Base-by-base conservation (phyloP, 2,113 vertebrate species). In the Tetrax tetrax region DNA sequence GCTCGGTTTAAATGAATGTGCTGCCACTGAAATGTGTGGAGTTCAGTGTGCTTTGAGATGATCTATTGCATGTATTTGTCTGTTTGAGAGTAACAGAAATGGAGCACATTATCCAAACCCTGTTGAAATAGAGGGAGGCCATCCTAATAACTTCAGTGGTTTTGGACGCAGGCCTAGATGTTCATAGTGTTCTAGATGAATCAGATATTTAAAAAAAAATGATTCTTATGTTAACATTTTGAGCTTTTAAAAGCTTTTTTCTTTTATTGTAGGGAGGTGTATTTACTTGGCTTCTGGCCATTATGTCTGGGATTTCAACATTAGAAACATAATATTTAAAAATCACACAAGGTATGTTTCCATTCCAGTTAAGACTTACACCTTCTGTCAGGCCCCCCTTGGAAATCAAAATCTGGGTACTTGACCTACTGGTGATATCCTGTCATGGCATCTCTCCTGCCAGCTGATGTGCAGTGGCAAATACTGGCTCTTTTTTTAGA, bases 1-100 rank as follows among this genome's bases (percentile, higher is more conserved):
- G 70, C 59, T 93, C 72, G 91, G 91, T 59, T 91, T 94, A 93
- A 96, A 96, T 85, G 87, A 95, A 93, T 95, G 89, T 91, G 76
- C 95, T 96, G 93, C 78, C 70, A n/a, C 92, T 95, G 96, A 96
- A 94, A 94, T 64, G 95, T 87, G 93, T 96, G 93, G 86, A 78
- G 83, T 75, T 89, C 82, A 83, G 33, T 96, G 95, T 85, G 92
- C 92, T 95, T 95, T 94, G 83, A 72, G 87, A 89, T 96, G 94
- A 96, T 95, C 6, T 54, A 95, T 54, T 82, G 81, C 70, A 18
- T 54, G 54, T 76, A 93, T 95, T 96, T 92, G 65, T 93, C 78
- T 70, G n/a, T 82, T 76, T 65, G 89, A 92, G 92, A 92, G 74
- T 81, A 92, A 84, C 23, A 95, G 95, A 92, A 93, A 79, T 0